Evolutionary conservation across 2,113 vertebrate species (phyloP), one percentile per base, ranked within the genome.

Genomic region (Empidonax alnorum): DNA sequence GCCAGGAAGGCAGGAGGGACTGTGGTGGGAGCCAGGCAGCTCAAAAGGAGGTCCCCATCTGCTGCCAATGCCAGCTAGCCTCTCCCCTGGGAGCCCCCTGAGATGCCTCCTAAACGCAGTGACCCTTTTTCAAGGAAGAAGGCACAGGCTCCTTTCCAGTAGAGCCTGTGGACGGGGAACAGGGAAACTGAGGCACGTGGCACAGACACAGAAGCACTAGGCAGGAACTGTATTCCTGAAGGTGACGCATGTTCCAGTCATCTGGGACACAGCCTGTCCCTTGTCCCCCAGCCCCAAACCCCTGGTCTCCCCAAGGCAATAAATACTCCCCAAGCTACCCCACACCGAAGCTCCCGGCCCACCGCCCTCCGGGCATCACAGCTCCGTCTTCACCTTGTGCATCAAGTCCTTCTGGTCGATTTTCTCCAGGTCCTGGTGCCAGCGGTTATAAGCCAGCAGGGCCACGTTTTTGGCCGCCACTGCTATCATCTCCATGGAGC

Each of bases 391-490:
- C 93, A 99, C 98, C 93, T 99, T 99, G 97, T 99, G 99, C 98
- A 99, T 98, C 93, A 99, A 98, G 90, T 99, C 99, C 94, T 98
- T 99, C 95, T 99, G 99, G 97, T 99, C 99, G 23, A 99, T 99
- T 98, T 99, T 99, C 87, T 99, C 99, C 11, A 98, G 96, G 58
- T 99, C 98, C 87, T 98, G 98, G 94, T 98, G 98, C 99, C 99
- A 99, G 96, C 98, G 98, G 96, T 99, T 99, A 91, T 99, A 99
- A 19, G 99, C 99, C 96, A 99, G 95, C 94, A 99, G 98, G 31
- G 99, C 99, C 61, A 99, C 98, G 7, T 99, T 99, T 96, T 99
- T 99, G 94, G 99, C 99, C 0, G 99, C 99, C 65, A 99, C 98
- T 0, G 99, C 98, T 90, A 98, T 98, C 98, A 99, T 99, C 97